A percentile compares a stretch with the other conserved stretches of the same genome.
phyloP scores from a whole-genome alignment of 2,888 invertebrate species.

The Drosophila diplacantha region DNA sequence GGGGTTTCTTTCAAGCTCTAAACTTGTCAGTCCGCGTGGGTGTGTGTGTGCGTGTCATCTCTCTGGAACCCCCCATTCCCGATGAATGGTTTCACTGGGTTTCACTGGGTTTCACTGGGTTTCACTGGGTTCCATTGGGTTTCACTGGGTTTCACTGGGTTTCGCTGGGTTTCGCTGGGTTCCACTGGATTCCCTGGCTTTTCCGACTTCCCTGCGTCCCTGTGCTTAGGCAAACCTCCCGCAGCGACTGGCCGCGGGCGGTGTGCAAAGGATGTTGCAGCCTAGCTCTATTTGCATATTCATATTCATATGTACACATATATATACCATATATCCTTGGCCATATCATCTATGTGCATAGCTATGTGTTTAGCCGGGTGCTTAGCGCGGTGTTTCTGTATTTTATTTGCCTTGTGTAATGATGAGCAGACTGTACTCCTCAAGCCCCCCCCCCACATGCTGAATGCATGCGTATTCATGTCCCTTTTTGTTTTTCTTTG shows the following conservation, averaged over 20 bases:
- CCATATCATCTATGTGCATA: background rate
- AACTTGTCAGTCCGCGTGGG: conserved; percentile 35
- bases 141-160: background rate
- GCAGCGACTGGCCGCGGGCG: conserved; percentile 19
- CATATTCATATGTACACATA: conserved; percentile 60
- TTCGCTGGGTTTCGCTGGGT: too few species aligned
- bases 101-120: background rate
- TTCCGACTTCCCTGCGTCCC: conserved; percentile 6
- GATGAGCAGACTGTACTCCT: conserved; percentile 40
- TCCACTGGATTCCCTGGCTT: background rate
- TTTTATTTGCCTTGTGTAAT: conserved; percentile 51
- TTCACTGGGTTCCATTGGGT: background rate
- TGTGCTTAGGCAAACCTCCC: conserved; percentile 58
- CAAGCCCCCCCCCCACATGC: background rate
- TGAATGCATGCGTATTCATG: conserved; percentile 33
- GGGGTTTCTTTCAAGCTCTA: conserved; percentile 55
- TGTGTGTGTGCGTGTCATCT: conserved; percentile 25
- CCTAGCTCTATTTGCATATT: conserved; percentile 63
- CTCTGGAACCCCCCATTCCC: background rate
- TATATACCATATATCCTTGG: conserved; percentile 29
- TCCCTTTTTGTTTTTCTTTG: conserved; percentile 29
- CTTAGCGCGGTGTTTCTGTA: background rate
- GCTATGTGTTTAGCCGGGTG: background rate
- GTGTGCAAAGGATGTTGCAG: conserved; percentile 3
- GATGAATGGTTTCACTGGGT: background rate